Base-by-base conservation (phyloP, 2,797 vertebrate species). In the Knipowitschia caucasica region DNA sequence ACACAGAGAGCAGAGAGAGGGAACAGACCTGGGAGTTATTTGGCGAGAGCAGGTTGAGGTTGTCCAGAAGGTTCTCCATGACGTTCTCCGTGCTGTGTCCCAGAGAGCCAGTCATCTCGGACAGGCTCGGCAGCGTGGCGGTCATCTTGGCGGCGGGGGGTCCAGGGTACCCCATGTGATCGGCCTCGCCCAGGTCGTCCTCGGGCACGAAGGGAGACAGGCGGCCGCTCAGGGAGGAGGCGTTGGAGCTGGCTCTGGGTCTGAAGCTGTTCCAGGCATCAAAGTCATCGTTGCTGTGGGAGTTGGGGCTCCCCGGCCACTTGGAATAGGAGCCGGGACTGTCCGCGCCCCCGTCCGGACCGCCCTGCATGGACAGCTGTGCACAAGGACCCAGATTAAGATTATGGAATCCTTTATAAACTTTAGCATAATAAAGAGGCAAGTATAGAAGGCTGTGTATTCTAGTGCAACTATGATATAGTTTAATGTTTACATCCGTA, bases 21-120 rank as follows among this genome's bases (percentile, higher is more conserved):
- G n/a, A n/a, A n/a, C n/a, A n/a, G n/a, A n/a, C n/a, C n/a, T 89
- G 84, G 50, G 93, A 84, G 14, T 94, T 92, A 61, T 95, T 96
- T 23, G 97, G 95, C 0, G 97, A 96, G 38, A 99, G 91, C 70
- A 99, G 90, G 70, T 99, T 99, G 62, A 99, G 93, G 76, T 98
- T 98, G 87, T 97, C 96, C 89, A 99, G 77, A 46, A 99, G 95
- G 83, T 94, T 96, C 73, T 99, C 97, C 97, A 99, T 98, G 29
- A 91, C 88, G 43, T 98, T 98, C 83, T 99, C 96, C 1, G 91
- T 81, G 29, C 86, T 80, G 69, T 86, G 89, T 56, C 86, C 87
- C 61, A 92, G 58, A 1, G 96, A 94, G 72, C 89, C 89, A 23
- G 95, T 90, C 89, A 99, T 96, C 81, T 99, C 97, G 1, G 95